Percentiles rank a stretch among this genome's conserved stretches.
phyloP scores from a whole-genome alignment of 1,140 invertebrate species.

The Drosophila pseudoananassae region DNA sequence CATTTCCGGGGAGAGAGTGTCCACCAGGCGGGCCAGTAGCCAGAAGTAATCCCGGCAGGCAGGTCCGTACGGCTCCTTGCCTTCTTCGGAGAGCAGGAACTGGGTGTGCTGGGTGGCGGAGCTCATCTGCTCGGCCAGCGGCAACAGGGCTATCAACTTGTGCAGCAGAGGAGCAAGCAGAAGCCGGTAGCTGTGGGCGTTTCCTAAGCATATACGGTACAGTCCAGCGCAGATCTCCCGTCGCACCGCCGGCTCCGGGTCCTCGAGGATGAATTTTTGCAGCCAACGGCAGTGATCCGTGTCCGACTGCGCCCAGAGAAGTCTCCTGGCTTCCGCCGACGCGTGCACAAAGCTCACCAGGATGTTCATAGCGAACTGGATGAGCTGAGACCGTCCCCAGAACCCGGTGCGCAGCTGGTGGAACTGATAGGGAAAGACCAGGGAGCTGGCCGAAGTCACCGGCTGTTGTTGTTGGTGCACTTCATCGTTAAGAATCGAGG shows the following conservation, averaged over 20 bases:
- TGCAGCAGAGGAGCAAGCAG: slow-evolving; percentile 91
- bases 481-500: slow-evolving; percentile 94
- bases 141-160: slow-evolving; percentile 91
- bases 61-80: slow-evolving; percentile 96
- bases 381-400: slow-evolving; percentile 93
- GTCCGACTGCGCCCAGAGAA: slow-evolving; percentile 86
- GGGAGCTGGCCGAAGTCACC: slow-evolving; percentile 55
- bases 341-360: slow-evolving; percentile 93
- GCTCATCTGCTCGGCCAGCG: slow-evolving; percentile 93
- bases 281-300: slow-evolving; percentile 89
- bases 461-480: slow-evolving; percentile 85
- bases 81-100: slow-evolving; percentile 89
- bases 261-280: slow-evolving; percentile 91
- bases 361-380: slow-evolving; percentile 92
- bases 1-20: slow-evolving; percentile 91
- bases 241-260: slow-evolving; percentile 93
- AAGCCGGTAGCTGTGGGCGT: slow-evolving; percentile 87
- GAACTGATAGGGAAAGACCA: slow-evolving; percentile 87
- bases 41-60: slow-evolving; percentile 97
- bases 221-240: slow-evolving; percentile 95
- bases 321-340: slow-evolving; percentile 87
- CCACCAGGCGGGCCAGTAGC: slow-evolving; percentile 94
- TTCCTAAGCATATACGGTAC: slow-evolving; percentile 93
- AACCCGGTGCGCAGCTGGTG: slow-evolving; percentile 94
- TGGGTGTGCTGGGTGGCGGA: slow-evolving; percentile 86